Evolutionary conservation across 2,113 vertebrate species (phyloP).

Genomic region (Corydoras maculifer): DNA sequence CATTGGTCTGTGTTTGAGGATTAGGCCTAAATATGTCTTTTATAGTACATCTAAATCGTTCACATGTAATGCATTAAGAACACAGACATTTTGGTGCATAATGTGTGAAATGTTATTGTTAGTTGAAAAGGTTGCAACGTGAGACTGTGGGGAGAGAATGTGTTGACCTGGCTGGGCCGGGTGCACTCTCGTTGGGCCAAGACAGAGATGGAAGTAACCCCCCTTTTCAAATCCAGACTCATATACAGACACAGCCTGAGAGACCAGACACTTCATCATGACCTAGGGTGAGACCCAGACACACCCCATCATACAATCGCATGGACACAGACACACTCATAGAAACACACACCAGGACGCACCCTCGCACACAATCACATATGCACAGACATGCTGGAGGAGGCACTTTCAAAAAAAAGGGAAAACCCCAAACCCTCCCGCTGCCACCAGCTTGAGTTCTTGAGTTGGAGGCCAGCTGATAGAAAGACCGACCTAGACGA

Average conservation of each 20-base stretch:
- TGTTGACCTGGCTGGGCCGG: slow-evolving; percentile 31
- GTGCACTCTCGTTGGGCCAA: slow-evolving; percentile 25
- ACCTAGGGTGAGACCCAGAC: slow-evolving; percentile 43
- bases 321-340: slow-evolving; percentile 37
- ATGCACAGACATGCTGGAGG: slow-evolving; percentile 35
- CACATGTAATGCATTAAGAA: neutral
- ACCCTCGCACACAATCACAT: slow-evolving; percentile 32
- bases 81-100: slow-evolving; percentile 2
- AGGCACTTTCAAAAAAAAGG: slow-evolving; percentile 6
- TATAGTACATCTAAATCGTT: slow-evolving; percentile 20
- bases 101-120: neutral
- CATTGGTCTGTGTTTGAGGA: slow-evolving; percentile 35
- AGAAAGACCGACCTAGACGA: slow-evolving; percentile 32
- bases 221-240: slow-evolving; percentile 20
- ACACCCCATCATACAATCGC: slow-evolving; percentile 39
- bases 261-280: slow-evolving; percentile 42
- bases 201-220: slow-evolving; percentile 10
- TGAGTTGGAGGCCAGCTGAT: slow-evolving; percentile 31
- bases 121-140: neutral
- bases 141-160: slow-evolving; percentile 10
- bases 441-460: slow-evolving; percentile 16
- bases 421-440: slow-evolving; percentile 9
- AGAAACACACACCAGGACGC: slow-evolving; percentile 29
- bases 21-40: slow-evolving; percentile 49
- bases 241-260: slow-evolving; percentile 38